Conservation (phyloP, 1,140 invertebrate species). For the Belonocnema kinseyi region DNA sequence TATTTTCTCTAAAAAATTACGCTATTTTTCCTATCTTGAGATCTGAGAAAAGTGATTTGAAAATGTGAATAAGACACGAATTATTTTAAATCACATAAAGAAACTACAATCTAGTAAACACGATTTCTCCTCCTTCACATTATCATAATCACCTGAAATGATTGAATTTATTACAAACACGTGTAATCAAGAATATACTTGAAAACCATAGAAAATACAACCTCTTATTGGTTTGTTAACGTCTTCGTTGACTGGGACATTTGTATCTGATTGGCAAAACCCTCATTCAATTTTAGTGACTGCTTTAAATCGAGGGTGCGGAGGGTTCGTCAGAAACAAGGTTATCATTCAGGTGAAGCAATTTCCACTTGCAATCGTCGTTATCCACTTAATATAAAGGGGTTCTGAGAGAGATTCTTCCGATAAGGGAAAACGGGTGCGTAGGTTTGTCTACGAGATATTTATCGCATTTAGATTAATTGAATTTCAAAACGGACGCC, state of each 20-base stretch:
- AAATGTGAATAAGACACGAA: too few species aligned
- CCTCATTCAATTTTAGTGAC: slow-evolving; percentile 2
- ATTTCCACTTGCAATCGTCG: slow-evolving; percentile 39
- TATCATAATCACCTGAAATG: too few species aligned
- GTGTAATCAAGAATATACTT: too few species aligned
- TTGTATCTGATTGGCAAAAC: slow-evolving; percentile 6
- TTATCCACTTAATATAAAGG: slow-evolving; percentile 59
- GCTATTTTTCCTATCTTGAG: too few species aligned
- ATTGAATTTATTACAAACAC: too few species aligned
- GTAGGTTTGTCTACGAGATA: slow-evolving; percentile 52
- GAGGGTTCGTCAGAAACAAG: slow-evolving; percentile 55
- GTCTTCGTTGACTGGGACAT: not conserved
- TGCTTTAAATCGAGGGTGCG: slow-evolving; percentile 6
- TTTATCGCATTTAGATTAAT: slow-evolving; percentile 55
- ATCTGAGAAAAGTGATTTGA: too few species aligned
- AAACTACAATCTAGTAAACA: too few species aligned
- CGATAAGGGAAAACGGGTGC: slow-evolving; percentile 32
- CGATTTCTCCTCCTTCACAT: too few species aligned
- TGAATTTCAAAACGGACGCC: slow-evolving; percentile 55
- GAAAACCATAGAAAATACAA: slow-evolving; percentile 9
- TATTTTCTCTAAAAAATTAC: too few species aligned
- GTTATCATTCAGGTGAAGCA: slow-evolving; percentile 49
- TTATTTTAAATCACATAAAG: too few species aligned
- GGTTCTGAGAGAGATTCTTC: slow-evolving; percentile 35
- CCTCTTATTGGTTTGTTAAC: slow-evolving; percentile 49